Evolutionary conservation across 2,113 vertebrate genomes (phyloP).

Genomic region (Panthera uncia): DNA sequence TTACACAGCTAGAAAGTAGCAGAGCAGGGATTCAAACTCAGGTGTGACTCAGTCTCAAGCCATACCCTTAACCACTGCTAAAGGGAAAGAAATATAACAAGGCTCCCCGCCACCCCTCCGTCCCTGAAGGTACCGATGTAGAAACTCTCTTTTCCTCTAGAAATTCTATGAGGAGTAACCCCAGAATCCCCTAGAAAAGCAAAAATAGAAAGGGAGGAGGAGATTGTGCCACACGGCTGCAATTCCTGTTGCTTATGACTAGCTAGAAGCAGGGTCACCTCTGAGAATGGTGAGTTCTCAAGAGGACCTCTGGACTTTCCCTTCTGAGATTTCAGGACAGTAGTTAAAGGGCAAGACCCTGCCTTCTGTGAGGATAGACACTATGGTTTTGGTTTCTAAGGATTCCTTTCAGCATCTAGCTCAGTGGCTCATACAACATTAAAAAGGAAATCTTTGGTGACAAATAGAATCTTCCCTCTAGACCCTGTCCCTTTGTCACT

Average conservation of each 20-base stretch:
- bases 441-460: neutral
- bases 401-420: neutral
- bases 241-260: neutral
- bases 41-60: neutral
- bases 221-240: neutral
- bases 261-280: neutral
- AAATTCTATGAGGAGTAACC: neutral
- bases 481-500: neutral
- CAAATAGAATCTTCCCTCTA: neutral
- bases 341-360: neutral
- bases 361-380: neutral
- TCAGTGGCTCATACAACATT: neutral
- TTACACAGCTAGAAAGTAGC: neutral
- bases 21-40: neutral
- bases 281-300: neutral
- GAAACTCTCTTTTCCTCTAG: neutral
- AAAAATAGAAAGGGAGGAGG: neutral
- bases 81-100: neutral
- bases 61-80: neutral
- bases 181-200: neutral
- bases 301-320: neutral
- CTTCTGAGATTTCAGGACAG: neutral
- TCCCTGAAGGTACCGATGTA: neutral
- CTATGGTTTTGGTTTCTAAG: neutral
- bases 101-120: rapidly evolving